Base-by-base conservation (phyloP, 2,797 vertebrate genomes). In the Odontamblyopus rebecca region DNA sequence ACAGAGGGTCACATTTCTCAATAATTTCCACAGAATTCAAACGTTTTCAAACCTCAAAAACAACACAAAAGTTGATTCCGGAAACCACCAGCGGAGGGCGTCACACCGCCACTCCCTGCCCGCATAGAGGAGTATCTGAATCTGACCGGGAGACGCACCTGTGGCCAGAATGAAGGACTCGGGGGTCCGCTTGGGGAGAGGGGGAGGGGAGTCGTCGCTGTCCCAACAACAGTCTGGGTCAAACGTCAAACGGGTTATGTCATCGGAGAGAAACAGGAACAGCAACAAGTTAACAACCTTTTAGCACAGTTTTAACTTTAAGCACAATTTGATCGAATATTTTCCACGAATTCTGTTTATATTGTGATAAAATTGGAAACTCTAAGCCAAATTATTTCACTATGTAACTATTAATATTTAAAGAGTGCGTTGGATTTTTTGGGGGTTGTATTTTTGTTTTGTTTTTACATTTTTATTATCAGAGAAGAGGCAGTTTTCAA, bases 91-190 rank as follows among this genome's bases (percentile, higher is more conserved):
- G 23, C 23, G 27, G n/a, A 26, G 23, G 23, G 54, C 11, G 23
- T 2, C 57, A 30, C 57, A 30, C 27, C 18, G 23, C 54, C 11
- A 27, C 54, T 26, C 1, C 9, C 8, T 26, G 15, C 13, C 27
- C 2, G 13, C 18, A 23, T 6, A 18, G 1, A 29, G 57, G 2
- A 16, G 23, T 12, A 13, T 13, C 57, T 30, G 56, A n/a, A 13
- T 71, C 70, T 65, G 68, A 74, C 62, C 67, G 74, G 3, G 79
- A 88, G 83, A 94, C 92, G 95, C 95, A 95, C 95, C 94, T 93
- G 93, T 90, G 88, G 96, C 95, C 94, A 98, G 90, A 51, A 96
- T 93, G 94, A 97, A 97, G 82, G 96, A 98, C 86, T 97, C 96
- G 50, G 96, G 96, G 80, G 96, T 98, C 93, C 97, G 95, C 91